phyloP scores from a whole-genome alignment of 2,888 invertebrate genomes.

The Exocentrus adspersus region DNA sequence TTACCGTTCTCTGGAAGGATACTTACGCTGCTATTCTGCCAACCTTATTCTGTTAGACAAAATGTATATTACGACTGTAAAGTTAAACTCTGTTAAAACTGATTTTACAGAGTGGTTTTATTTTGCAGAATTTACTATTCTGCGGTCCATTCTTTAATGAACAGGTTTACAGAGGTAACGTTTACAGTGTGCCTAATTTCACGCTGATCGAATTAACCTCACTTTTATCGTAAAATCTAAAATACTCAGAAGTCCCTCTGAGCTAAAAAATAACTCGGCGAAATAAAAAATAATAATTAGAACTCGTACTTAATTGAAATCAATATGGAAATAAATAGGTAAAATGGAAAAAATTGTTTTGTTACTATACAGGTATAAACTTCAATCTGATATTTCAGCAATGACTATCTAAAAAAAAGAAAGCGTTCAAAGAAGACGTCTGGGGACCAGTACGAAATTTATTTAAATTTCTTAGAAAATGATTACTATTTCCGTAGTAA shows the following conservation, averaged over 20 bases:
- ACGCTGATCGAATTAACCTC: neutral
- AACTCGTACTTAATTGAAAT: neutral
- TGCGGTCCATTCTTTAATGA: too few relatives aligned
- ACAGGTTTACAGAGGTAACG: neutral
- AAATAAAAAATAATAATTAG: too few relatives aligned
- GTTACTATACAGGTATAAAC: neutral
- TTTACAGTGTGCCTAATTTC: neutral
- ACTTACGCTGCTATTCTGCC: too few relatives aligned
- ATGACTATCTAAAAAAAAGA: neutral
- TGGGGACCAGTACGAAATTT: neutral
- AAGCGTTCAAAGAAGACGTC: neutral
- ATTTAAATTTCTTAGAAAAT: neutral
- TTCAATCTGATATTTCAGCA: neutral
- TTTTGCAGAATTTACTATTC: neutral
- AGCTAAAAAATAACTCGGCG: neutral
- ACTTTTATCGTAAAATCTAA: neutral
- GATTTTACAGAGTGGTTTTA: neutral
- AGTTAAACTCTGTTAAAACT: too few relatives aligned
- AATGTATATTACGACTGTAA: too few relatives aligned
- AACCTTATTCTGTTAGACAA: too few relatives aligned
- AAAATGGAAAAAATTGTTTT: neutral
- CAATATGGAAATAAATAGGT: neutral
- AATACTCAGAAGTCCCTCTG: neutral
- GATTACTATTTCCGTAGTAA: neutral
- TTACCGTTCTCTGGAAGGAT: too few relatives aligned